Evolutionary conservation across 2,113 vertebrate genomes (phyloP), one percentile per base, ranked within the genome.

Genomic region (Nyctereutes procyonoides): DNA sequence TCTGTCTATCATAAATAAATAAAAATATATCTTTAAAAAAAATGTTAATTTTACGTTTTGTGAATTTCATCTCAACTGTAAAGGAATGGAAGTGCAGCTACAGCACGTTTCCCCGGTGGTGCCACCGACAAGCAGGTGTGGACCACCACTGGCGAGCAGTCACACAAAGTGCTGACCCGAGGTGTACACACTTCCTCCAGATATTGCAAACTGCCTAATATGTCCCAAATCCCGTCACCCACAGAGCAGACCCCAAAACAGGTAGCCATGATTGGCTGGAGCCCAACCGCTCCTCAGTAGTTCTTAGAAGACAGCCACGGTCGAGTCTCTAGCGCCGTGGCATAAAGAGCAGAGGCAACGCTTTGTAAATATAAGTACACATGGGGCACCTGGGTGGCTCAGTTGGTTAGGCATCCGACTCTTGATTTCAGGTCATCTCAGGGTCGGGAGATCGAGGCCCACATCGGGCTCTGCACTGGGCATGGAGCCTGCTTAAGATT

Each of bases 51-150:
- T 65, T 24, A 26, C 3, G 43, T 55, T 85, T n/a, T 30, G 17
- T 65, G 28, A 74, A 74, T 76, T 24, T 83, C 77, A 96, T 26
- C 90, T 51, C n/a, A 51, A 73, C 22, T 17, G 26, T 30, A 73
- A 65, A 3, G 43, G 30, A 86, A 56, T 56, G 48, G 55, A 28
- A 81, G 71, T 0, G 12, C 53, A 71, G 32, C 55, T 20, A 55
- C n/a, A 20, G 15, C 65, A 26, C 35, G 28, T 30, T n/a, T 67
- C 15, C 87, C 5, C 51, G 55, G 58, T 12, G 74, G 74, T 71
- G 32, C 73, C 38, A 16, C 3, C 14, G 28, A 48, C 60, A 20
- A 38, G 53, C 0, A 2, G 51, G 60, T 2, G 0, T 17, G 24
- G 69, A n/a, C 48, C 48, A 43, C 32, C 0, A 7, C 51, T 13